A percentile compares a stretch with the other conserved stretches of the same genome.
phyloP scores from a whole-genome alignment of 2,797 vertebrate species.

The Melanotaenia maccullochi region DNA sequence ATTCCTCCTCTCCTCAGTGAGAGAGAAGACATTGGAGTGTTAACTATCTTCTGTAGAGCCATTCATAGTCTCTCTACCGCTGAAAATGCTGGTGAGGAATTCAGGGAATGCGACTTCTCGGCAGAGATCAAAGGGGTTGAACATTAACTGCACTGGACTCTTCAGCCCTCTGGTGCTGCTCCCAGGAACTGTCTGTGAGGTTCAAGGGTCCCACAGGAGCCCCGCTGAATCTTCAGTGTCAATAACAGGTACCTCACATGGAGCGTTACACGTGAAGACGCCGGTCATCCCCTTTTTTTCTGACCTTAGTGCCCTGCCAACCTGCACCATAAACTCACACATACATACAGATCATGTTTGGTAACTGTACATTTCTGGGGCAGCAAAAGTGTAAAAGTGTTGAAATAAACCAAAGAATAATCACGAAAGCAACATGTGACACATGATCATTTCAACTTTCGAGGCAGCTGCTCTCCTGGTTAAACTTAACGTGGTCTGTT shows the following conservation, averaged over 20 bases:
- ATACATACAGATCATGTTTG: background rate
- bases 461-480: background rate
- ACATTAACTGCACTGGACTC: slow-evolving; percentile 82
- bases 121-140: slow-evolving; percentile 81
- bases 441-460: background rate
- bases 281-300: slow-evolving; percentile 12
- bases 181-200: slow-evolving; percentile 69
- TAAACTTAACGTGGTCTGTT: slow-evolving; percentile 15
- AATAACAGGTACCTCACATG: slow-evolving; percentile 75
- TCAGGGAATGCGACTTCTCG: slow-evolving; percentile 80
- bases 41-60: slow-evolving; percentile 71
- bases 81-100: slow-evolving; percentile 79
- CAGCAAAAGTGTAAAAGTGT: background rate
- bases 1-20: slow-evolving; percentile 28
- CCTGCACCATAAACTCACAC: background rate
- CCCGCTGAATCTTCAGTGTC: slow-evolving; percentile 63
- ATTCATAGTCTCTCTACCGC: slow-evolving; percentile 67
- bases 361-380: slow-evolving; percentile 12
- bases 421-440: background rate
- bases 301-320: slow-evolving; percentile 8
- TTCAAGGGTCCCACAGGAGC: slow-evolving; percentile 74
- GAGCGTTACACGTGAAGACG: slow-evolving; percentile 53
- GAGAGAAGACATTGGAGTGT: slow-evolving; percentile 42
- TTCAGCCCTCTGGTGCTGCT: slow-evolving; percentile 66
- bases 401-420: background rate